Evolutionary conservation across 2,888 invertebrate species (phyloP).

Genomic region (Dysmachus trigonus): DNA sequence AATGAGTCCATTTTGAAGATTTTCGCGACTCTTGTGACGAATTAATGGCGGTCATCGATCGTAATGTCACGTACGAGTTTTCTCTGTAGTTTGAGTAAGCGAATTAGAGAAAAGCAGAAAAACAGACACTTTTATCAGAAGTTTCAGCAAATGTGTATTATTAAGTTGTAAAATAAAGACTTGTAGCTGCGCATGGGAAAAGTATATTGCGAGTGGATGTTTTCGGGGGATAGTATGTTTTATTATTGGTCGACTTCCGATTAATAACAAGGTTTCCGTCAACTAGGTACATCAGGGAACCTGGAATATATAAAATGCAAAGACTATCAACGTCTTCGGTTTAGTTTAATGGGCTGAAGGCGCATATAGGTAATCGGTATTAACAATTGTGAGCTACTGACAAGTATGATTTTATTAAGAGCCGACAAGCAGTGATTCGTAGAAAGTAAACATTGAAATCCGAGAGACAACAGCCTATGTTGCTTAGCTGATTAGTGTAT

Average conservation of each 20-base stretch:
- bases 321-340: neutral
- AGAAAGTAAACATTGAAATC: neutral
- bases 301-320: neutral
- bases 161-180: neutral
- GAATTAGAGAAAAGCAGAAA: neutral
- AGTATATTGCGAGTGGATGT: neutral
- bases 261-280: neutral
- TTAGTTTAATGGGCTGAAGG: neutral
- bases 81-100: neutral
- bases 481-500: conserved; percentile 24
- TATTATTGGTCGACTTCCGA: neutral
- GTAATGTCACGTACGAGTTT: neutral
- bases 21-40: too few relatives aligned
- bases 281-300: neutral
- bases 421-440: neutral
- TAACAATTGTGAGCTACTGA: neutral
- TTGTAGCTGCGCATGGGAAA: neutral
- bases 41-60: neutral
- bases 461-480: neutral
- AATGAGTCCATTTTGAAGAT: too few relatives aligned
- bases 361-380: neutral
- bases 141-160: neutral
- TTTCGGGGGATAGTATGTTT: neutral
- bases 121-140: neutral
- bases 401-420: neutral